Evolutionary conservation across 2,797 vertebrate genomes (phyloP).

Genomic region (Siniperca undulata): DNA sequence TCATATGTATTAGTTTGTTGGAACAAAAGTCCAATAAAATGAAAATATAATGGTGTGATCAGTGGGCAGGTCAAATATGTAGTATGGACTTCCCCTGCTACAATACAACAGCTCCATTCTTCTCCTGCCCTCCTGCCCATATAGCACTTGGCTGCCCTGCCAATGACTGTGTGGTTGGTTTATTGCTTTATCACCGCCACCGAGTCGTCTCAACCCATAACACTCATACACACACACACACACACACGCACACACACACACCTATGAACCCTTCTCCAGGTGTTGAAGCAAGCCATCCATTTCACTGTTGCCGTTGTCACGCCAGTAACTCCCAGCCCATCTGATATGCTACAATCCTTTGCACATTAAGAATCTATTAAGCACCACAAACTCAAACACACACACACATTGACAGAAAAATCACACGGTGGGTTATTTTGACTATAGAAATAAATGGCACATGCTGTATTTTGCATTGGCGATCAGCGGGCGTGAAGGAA

Average conservation of each 20-base stretch:
- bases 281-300: conserved; percentile 79
- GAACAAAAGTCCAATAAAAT: conserved; percentile 15
- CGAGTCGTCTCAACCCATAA: conserved; percentile 40
- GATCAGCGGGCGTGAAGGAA: conserved; percentile 80
- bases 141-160: conserved; percentile 68
- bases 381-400: conserved; percentile 44
- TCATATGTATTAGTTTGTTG: conserved; percentile 1
- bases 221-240: conserved; percentile 31
- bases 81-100: conserved; percentile 37
- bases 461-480: conserved; percentile 80
- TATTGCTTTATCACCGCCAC: conserved; percentile 71
- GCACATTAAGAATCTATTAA: conserved; percentile 83
- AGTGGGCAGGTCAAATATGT: not conserved
- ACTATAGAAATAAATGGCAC: conserved; percentile 83
- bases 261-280: conserved; percentile 74
- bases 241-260: conserved; percentile 43
- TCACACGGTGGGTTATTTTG: conserved; percentile 79
- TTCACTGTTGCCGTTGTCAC: conserved; percentile 78
- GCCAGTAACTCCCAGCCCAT: conserved; percentile 66
- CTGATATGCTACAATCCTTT: conserved; percentile 75
- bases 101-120: conserved; percentile 74
- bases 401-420: conserved; percentile 10
- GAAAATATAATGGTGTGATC: conserved; percentile 25
- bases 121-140: conserved; percentile 62
- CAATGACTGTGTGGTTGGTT: conserved; percentile 63